phyloP scores from a whole-genome alignment of 2,888 invertebrate genomes.

The Microctonus hyperodae region DNA sequence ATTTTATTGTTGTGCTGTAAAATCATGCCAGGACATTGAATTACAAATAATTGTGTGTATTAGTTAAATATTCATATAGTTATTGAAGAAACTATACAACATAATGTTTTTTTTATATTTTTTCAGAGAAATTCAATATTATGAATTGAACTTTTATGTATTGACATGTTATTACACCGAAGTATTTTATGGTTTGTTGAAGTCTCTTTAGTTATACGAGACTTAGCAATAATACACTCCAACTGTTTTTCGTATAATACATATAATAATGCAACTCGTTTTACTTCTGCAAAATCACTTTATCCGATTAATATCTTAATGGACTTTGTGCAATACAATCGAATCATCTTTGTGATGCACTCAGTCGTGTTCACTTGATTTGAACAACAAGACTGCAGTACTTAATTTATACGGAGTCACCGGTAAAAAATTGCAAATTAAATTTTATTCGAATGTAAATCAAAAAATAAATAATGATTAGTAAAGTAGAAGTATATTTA shows the following conservation, averaged over 20 bases:
- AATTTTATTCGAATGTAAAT: background rate
- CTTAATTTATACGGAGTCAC: background rate
- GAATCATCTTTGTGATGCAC: too few relatives aligned
- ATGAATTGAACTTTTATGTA: background rate
- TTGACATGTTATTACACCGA: too few relatives aligned
- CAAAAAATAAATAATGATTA: background rate
- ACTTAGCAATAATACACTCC: too few relatives aligned
- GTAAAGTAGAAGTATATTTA: background rate
- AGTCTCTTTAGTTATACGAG: too few relatives aligned
- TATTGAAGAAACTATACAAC: too few relatives aligned
- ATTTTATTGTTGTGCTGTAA: too few relatives aligned
- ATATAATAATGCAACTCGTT: background rate
- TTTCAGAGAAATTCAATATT: constrained; percentile 6
- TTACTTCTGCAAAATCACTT: background rate
- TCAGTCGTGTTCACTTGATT: background rate
- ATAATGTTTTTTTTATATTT: constrained; percentile 6
- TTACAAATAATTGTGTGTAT: too few relatives aligned
- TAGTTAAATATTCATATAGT: too few relatives aligned
- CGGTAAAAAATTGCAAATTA: background rate
- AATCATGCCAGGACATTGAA: too few relatives aligned
- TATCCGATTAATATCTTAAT: background rate
- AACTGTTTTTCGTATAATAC: too few relatives aligned
- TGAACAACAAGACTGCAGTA: too few relatives aligned
- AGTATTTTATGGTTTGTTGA: background rate
- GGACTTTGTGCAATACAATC: background rate